Evolutionary conservation across 2,113 vertebrate genomes (phyloP), one percentile per base, ranked within the genome.

Genomic region (Pedionomus torquatus): DNA sequence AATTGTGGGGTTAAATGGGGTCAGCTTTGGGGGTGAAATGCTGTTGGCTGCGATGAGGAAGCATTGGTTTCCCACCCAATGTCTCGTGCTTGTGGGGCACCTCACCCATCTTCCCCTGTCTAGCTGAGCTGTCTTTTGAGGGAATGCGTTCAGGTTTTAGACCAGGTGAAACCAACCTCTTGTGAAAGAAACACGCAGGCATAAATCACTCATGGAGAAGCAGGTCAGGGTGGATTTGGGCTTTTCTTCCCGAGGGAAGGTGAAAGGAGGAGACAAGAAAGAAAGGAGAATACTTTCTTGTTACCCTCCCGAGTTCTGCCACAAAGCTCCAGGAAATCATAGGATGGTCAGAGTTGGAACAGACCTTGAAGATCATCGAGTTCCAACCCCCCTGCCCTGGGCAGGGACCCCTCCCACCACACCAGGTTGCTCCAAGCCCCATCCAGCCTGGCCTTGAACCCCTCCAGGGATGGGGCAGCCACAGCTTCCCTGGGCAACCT

Each of bases 1-100:
- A 3, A 0, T 25, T 39, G 48, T 26, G 33, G 24, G 30, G n/a
- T 57, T 48, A 46, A 61, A 51, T 0, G 3, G 0, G 25, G 41
- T 10, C 18, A 46, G 43, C 21, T 25, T n/a, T 58, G 30, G 30
- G 24, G 30, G 33, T 51, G 52, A 41, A 66, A 46, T 0, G 4
- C 33, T 17, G 15, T 20, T 52, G 35, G 8, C 17, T 69, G 13
- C 49, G 23, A 2, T 5, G 21, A 33, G 23, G 11, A 13, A 78
- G 8, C 3, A 0, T 2, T 39, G 9, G 11, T 35, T 54, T 66
- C n/a, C n/a, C 15, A 4, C 13, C 35, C 25, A 35, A 37, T 8
- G 61, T 57, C 60, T 71, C 26, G 49, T 70, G 17, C 54, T 61
- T 9, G 7, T n/a, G 25, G 35, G 58, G 7, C 23, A 57, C 31